phyloP scores from a whole-genome alignment of 2,888 invertebrate species.

The Eudemis profundana region DNA sequence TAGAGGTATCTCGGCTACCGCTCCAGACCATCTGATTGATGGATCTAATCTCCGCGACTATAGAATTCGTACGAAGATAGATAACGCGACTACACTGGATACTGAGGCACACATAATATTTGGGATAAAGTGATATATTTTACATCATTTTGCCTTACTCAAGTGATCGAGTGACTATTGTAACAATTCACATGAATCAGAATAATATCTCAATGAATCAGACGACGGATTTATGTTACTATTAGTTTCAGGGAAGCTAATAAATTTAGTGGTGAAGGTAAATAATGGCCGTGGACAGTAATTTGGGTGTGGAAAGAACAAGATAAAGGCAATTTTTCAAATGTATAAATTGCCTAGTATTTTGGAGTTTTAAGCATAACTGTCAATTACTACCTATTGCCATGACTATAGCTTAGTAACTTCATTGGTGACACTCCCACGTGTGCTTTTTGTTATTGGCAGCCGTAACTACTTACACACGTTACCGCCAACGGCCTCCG shows the following conservation, averaged over 20 bases:
- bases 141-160: conserved; percentile 32
- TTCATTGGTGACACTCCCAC: too few relatives aligned
- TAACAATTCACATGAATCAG: conserved; percentile 29
- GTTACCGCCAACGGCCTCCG: too few relatives aligned
- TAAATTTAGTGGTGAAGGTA: neutral
- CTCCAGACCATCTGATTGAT: conserved; percentile 71
- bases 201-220: conserved; percentile 13
- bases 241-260: neutral
- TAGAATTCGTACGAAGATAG: conserved; percentile 66
- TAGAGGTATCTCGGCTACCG: conserved; percentile 63
- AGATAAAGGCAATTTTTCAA: neutral
- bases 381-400: too few relatives aligned
- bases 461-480: too few relatives aligned
- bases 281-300: neutral
- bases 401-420: too few relatives aligned
- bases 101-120: conserved; percentile 55
- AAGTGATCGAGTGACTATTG: conserved; percentile 20
- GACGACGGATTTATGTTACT: conserved; percentile 8
- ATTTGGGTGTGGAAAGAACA: neutral
- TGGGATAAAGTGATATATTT: conserved; percentile 39
- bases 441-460: too few relatives aligned
- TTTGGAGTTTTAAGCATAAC: too few relatives aligned
- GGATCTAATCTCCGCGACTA: conserved; percentile 72
- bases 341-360: too few relatives aligned
- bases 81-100: conserved; percentile 57